Conservation (phyloP, 2,888 invertebrate species). For the Melanotus villosus region DNA sequence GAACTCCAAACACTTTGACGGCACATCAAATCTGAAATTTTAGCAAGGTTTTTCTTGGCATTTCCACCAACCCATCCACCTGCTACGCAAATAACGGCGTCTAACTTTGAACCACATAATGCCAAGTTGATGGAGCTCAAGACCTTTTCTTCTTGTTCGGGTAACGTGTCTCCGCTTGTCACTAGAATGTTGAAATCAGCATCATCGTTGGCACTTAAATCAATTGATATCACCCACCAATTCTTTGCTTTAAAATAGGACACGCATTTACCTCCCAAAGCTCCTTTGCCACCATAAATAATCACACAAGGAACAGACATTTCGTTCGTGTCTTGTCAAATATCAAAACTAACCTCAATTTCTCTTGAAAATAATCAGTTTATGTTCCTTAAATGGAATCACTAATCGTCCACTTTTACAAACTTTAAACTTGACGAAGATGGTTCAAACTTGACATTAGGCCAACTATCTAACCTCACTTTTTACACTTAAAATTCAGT, state of each 20-base stretch:
- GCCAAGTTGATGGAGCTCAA: constrained; percentile 74
- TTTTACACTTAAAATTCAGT: too few species aligned
- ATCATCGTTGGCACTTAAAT: constrained; percentile 67
- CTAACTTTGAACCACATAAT: constrained; percentile 83
- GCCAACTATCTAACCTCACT: too few species aligned
- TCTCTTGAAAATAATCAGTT: too few species aligned
- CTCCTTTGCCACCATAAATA: constrained; percentile 94
- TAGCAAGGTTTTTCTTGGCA: constrained; percentile 86
- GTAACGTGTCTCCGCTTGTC: constrained; percentile 80
- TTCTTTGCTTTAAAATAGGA: constrained; percentile 73
- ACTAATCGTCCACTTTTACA: too few species aligned
- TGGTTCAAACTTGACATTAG: too few species aligned
- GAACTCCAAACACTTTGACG: constrained; percentile 96
- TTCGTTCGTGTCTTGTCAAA: too few species aligned
- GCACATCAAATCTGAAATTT: constrained; percentile 92
- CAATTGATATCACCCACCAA: constrained; percentile 45
- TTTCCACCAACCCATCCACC: constrained; percentile 97
- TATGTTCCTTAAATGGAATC: too few species aligned
- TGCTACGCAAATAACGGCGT: constrained; percentile 95
- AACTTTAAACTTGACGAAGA: too few species aligned
- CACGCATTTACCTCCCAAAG: constrained; percentile 87
- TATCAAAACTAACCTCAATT: too few species aligned
- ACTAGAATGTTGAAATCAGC: constrained; percentile 91
- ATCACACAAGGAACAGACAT: constrained; percentile 77
- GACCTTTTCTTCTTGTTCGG: constrained; percentile 80